A percentile compares a stretch with the other conserved stretches of the same genome.
Conservation (phyloP, 2,113 vertebrate species). For the Calonectris borealis region DNA sequence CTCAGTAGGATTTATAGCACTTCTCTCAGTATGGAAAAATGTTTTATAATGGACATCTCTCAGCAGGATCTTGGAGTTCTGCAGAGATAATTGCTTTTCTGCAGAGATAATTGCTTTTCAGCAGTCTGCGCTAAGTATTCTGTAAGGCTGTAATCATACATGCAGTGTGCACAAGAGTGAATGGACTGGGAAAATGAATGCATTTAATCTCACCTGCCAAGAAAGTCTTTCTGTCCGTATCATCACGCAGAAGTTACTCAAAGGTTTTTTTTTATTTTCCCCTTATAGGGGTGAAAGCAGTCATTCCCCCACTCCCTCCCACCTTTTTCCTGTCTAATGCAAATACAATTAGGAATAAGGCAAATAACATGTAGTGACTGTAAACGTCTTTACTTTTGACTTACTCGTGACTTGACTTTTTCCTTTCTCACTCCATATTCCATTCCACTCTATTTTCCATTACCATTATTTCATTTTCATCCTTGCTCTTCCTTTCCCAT, state of each 20-base stretch:
- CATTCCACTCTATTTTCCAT: background rate
- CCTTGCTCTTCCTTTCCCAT: background rate
- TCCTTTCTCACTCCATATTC: background rate
- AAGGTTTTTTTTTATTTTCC: background rate
- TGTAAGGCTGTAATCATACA: background rate
- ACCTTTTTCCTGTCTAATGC: background rate
- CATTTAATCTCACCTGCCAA: conserved; percentile 7
- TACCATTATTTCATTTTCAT: background rate
- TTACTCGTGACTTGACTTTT: background rate
- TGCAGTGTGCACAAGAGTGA: background rate
- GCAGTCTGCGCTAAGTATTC: background rate
- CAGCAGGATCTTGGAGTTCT: background rate
- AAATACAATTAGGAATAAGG: background rate
- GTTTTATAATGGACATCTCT: background rate
- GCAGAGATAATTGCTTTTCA: conserved; percentile 36
- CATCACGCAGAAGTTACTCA: background rate
- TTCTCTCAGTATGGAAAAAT: background rate
- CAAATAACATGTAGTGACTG: background rate
- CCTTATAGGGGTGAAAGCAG: background rate
- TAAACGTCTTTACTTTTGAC: background rate
- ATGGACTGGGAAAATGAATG: background rate
- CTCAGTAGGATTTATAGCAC: background rate
- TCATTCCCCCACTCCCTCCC: background rate
- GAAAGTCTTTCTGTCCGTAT: background rate
- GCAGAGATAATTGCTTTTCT: conserved; percentile 36